Base-by-base conservation (phyloP, 2,797 vertebrate genomes). In the Crenichthys baileyi region DNA sequence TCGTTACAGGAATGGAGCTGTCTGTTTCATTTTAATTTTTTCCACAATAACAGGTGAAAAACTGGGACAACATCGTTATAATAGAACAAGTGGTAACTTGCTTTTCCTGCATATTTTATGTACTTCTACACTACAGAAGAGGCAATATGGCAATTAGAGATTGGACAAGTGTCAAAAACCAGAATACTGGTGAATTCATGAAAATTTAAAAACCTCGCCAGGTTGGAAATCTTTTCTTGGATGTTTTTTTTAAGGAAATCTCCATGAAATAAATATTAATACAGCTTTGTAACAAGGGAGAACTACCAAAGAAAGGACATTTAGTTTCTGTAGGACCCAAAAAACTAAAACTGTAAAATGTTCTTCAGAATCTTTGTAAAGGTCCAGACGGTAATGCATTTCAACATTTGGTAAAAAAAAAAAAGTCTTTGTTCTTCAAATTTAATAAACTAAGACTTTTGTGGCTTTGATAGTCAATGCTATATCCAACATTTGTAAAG, bases 61-160 rank as follows among this genome's bases (percentile, higher is more conserved):
- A 89, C 87, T 86, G 87, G 86, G 89, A 93, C 93, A 94, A 92
- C 87, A 86, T 92, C 89, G 87, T 88, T 93, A 93, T 95, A 96
- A 94, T 91, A 87, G 92, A 90, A 88, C 92, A 93, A 78, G 80
- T 89, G 89, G 88, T 73, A 84, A 81, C 89, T 93, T 95, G 93
- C 94, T 94, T 93, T 93, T 90, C 53, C 85, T 96, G 93, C 93
- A 95, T 95, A 94, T 96, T 96, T 94, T 92, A 96, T 96, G 85
- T 90, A 79, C 61, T 88, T 91, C 86, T 76, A 85, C 89, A 88
- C 91, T 88, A 89, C 89, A 90, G 82, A 85, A 93, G 90, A 81
- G 71, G 90, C 90, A 92, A 93, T 92, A 86, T 92, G 92, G 93
- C 95, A 96, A 95, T 95, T 95, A 95, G 86, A 90, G 83, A 86